phyloP scores from a whole-genome alignment of 2,888 invertebrate species.

The Conomelus anceps region DNA sequence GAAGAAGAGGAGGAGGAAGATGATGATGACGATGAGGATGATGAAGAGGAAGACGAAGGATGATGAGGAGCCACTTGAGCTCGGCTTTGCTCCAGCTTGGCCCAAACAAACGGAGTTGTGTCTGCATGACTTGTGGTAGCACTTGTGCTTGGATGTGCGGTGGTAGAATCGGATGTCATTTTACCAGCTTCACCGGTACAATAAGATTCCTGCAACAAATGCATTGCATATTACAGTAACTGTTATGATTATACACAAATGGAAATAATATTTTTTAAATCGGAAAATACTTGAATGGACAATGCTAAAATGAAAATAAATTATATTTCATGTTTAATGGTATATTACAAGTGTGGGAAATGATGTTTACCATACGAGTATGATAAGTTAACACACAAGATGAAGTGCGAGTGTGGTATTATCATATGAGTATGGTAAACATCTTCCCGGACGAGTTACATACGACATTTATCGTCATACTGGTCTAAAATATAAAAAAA shows the following conservation, averaged over 20 bases:
- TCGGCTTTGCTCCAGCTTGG: not conserved
- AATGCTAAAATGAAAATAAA: not conserved
- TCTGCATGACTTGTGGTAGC: not conserved
- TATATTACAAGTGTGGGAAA: no score
- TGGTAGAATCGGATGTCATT: constrained; percentile 18
- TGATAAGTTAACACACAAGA: no score
- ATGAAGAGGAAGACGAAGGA: constrained; percentile 30
- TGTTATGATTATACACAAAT: not conserved
- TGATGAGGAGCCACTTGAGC: constrained; percentile 8
- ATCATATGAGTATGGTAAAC: no score
- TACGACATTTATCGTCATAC: no score
- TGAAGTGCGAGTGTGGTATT: no score
- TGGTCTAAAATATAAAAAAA: no score
- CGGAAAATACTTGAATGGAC: not conserved
- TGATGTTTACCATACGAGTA: no score
- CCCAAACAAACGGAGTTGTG: not conserved
- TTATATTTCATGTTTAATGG: no score
- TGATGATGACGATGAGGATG: constrained; percentile 29
- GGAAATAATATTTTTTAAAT: not conserved
- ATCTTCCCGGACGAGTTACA: no score
- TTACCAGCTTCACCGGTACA: constrained; percentile 72
- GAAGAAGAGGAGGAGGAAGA: constrained; percentile 27
- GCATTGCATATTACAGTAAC: no score
- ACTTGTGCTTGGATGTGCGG: constrained; percentile 22
- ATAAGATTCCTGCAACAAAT: constrained; percentile 62